A percentile compares a stretch with the other conserved stretches of the same genome.
These are phyloP conservation scores for Euplexia lucipara DNA, from an alignment of 2,888 invertebrate genomes.

Conservation along the genomic window DNA sequence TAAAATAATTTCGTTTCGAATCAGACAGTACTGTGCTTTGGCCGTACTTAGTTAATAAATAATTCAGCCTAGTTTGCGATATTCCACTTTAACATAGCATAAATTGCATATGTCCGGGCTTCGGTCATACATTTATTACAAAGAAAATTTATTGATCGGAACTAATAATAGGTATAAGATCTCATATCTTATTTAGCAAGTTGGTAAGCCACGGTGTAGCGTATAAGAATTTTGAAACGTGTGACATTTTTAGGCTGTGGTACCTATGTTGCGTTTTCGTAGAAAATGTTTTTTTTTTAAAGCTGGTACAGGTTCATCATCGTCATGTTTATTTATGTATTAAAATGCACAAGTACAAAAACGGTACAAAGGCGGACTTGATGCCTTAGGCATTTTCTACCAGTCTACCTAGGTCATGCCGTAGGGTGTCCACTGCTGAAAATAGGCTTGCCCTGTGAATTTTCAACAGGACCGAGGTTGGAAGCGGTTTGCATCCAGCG, in stretches of 20 bases:
- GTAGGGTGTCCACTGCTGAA: too few relatives aligned
- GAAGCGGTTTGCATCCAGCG: too few relatives aligned
- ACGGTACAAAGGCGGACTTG: too few relatives aligned
- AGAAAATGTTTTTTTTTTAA: too few relatives aligned
- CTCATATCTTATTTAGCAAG: constrained; percentile 14
- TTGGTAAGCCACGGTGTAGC: not conserved
- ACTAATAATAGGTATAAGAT: constrained; percentile 11
- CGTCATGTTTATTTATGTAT: too few relatives aligned
- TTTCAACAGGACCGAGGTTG: too few relatives aligned
- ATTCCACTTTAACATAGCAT: constrained; percentile 54
- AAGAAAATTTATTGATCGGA: constrained; percentile 54
- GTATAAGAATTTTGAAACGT: not conserved
- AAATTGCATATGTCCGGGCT: constrained; percentile 59
- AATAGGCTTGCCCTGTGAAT: too few relatives aligned
- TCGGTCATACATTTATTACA: constrained; percentile 45
- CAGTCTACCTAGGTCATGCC: too few relatives aligned
- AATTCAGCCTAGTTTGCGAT: constrained; percentile 51
- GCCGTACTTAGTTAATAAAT: constrained; percentile 52
- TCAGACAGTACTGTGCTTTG: constrained; percentile 36
- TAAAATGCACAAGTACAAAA: too few relatives aligned
- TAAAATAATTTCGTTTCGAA: constrained; percentile 58
- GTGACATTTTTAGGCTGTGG: not conserved
- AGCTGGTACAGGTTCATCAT: too few relatives aligned
- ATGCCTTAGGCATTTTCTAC: too few relatives aligned
- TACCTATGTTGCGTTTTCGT: too few relatives aligned